Conservation (phyloP, 2,888 invertebrate species). For the Cataglyphis altisquamis region DNA sequence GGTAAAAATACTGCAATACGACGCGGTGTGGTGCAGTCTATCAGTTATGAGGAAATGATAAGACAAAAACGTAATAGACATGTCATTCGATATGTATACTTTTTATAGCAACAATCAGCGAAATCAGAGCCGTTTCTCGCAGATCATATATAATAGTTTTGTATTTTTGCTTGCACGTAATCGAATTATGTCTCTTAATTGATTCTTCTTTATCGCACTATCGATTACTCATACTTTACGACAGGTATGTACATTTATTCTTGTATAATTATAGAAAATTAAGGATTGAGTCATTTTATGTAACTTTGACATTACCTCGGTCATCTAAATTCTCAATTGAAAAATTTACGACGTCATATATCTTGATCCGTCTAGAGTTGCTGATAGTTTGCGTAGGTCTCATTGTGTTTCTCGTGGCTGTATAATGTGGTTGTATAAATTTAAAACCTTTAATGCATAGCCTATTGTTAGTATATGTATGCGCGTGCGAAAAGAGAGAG, state of each 20-base stretch:
- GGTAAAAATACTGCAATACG: slow-evolving; percentile 76
- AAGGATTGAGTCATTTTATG: background rate
- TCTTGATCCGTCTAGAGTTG: background rate
- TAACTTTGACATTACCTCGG: background rate
- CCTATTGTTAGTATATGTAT: background rate
- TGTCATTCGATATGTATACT: background rate
- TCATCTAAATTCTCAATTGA: background rate
- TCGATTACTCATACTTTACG: background rate
- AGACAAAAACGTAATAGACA: background rate
- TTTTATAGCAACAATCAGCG: background rate
- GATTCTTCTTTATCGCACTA: background rate
- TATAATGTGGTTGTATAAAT: background rate
- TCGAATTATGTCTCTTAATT: background rate
- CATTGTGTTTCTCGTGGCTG: background rate
- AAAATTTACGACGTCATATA: background rate
- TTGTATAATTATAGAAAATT: background rate
- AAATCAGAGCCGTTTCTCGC: background rate
- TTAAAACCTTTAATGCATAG: background rate
- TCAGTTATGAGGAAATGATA: background rate
- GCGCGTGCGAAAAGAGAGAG: background rate
- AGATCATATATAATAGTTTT: background rate
- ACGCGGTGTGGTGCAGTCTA: slow-evolving; percentile 15
- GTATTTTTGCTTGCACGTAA: background rate
- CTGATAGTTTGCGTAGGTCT: background rate
- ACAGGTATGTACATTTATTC: background rate